These are phyloP conservation scores for Coelogynopora nodosa DNA, from an alignment of 2,888 invertebrate species.

Conservation along the genomic window DNA sequence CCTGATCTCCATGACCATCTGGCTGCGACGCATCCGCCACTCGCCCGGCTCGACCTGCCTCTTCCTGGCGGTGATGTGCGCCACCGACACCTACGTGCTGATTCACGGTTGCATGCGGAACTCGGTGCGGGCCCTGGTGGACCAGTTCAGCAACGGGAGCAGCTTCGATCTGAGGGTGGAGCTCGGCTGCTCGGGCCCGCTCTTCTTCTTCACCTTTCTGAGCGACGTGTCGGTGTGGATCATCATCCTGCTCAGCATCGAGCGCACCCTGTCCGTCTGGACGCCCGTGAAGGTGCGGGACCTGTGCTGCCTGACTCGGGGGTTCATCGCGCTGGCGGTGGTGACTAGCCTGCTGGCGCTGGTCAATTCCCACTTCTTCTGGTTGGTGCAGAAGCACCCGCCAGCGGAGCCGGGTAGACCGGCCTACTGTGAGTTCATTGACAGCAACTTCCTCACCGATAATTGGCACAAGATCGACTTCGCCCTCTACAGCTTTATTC, in stretches of 20 bases:
- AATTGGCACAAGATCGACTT: conserved; percentile 42
- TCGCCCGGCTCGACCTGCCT: conserved; percentile 44
- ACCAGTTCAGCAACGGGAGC: background rate
- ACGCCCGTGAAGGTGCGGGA: conserved; percentile 25
- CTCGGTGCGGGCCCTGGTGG: conserved; percentile 8
- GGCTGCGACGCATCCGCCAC: conserved; percentile 43
- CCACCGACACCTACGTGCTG: conserved; percentile 45
- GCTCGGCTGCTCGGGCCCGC: conserved; percentile 36
- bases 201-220: conserved; percentile 44
- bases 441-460: background rate
- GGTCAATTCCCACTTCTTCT: conserved; percentile 34
- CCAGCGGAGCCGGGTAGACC: background rate
- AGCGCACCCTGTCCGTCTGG: conserved; percentile 43
- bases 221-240: conserved; percentile 46
- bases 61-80: conserved; percentile 45
- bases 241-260: conserved; percentile 44
- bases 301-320: conserved; percentile 39
- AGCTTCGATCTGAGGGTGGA: conserved; percentile 41
- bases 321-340: conserved; percentile 33
- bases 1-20: conserved; percentile 44
- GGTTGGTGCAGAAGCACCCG: background rate
- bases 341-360: background rate
- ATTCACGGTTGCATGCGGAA: conserved; percentile 44
- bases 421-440: background rate
- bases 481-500: conserved; percentile 44